Base-by-base conservation (phyloP, 1,140 invertebrate species). In the Pseudobourletiella spinata region DNA sequence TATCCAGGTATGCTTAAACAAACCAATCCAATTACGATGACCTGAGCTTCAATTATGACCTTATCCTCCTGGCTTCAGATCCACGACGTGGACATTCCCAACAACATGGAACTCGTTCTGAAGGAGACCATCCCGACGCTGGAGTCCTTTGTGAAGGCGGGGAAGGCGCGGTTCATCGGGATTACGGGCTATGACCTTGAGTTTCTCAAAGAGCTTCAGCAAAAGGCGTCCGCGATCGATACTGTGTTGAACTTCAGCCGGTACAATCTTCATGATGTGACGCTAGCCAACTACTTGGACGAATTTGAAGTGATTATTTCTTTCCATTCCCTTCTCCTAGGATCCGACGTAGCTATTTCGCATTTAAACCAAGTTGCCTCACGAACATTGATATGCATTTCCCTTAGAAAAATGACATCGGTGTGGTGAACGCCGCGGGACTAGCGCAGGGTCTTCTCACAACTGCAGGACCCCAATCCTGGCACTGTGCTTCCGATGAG, bases 81-180 rank as follows among this genome's bases (percentile, higher is more conserved):
- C 29, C 92, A 96, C 71, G 93, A 97, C 72, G 79, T 91, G 50
- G 92, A 95, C 73, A 96, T 94, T 75, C 87, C 87, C 1, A 80
- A 83, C n/a, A 82, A 80, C 61, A 72, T 86, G 2, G 84, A 91
- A 29, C 77, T 88, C 29, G 80, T 97, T 6, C 67, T 94, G 2
- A 86, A 88, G 29, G 89, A 95, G 78, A 93, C 91, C 0, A 71
- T 96, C 32, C 91, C 91, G 25, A 83, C 85, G 8, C 72, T 95
- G n/a, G 82, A 87, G 51, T 52, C 58, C 1, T 15, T 60, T 16
- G 83, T 87, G 16, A 77, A 82, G 15, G 78, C 83, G 44, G 88
- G 89, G 22, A 93, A 91, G 76, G 86, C 86, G 0, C 82, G 78
- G 63, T 86, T 81, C 72, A 91, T 97, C 65, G 92, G 91, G 1